Evolutionary conservation across 2,888 invertebrate genomes (phyloP), one percentile per base, ranked within the genome.

Genomic region (Macaria liturata): DNA sequence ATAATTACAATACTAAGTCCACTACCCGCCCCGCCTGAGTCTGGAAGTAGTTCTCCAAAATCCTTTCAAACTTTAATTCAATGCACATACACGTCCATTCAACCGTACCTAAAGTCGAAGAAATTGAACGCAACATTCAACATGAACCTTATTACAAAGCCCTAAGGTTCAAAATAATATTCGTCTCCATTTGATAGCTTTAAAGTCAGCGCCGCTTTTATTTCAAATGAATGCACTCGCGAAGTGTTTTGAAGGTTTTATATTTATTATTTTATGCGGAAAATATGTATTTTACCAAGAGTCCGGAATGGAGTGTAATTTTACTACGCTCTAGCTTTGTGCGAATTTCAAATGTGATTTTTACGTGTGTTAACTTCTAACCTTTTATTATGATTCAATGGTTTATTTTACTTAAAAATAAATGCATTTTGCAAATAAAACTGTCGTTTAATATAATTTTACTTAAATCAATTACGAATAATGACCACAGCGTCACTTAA

Each of bases 41-140:
- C 40, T 32, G 9, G 34, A 53, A 49, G 54, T 51, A 48, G 54
- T 52, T 49, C 55, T 67, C 69, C 62, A 63, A 75, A 76, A 72
- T 71, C 70, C 67, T 70, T 69, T 74, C 65, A 69, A 65, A 72
- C 66, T 70, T 76, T 76, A 75, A 75, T 74, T 72, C 69, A 64
- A 65, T 68, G 74, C 69, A 67, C 61, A 67, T 65, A 67, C 68
- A 69, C 49, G 30, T 47, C 73, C 64, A 64, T 71, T 74, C 74
- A 74, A 64, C 61, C 49, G 54, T 61, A 59, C 54, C 54, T 49
- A 62, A 63, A 70, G 63, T 68, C 69, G 72, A 70, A 70, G 70
- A 43, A 51, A 51, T 49, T 46, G 31, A 30, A 34, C 39, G 9
- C 4, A 34, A 4, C 20, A 4, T 1, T 9, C 9, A 34, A 39